Percentiles rank a stretch among this genome's conserved stretches.
Conservation (phyloP, 2,888 invertebrate genomes). For the Agapostemon virescens region DNA sequence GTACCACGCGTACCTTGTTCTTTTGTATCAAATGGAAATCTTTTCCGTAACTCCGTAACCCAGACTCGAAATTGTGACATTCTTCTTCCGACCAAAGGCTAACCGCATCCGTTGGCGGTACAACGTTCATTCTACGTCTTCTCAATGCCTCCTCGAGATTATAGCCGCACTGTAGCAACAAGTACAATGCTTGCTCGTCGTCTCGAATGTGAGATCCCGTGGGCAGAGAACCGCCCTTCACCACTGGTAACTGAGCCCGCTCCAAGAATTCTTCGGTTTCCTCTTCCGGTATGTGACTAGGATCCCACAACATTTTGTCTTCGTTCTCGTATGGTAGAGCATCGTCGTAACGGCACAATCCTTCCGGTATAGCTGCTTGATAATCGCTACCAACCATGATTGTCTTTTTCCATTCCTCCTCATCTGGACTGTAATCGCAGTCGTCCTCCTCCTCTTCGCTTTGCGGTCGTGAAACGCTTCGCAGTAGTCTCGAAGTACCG, state of each 20-base stretch:
- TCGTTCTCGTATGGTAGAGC: conserved; percentile 97
- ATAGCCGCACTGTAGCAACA: conserved; percentile 96
- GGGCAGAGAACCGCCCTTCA: conserved; percentile 83
- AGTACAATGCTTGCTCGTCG: conserved; percentile 93
- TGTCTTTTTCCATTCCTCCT: conserved; percentile 95
- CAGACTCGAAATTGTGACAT: conserved; percentile 97
- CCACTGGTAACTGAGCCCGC: conserved; percentile 81
- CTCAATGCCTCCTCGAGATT: conserved; percentile 96
- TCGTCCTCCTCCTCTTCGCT: conserved; percentile 92
- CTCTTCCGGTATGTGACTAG: conserved; percentile 86
- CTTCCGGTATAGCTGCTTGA: conserved; percentile 96
- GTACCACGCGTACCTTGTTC: conserved; percentile 86
- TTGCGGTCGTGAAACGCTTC: conserved; percentile 86
- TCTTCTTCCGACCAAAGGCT: conserved; percentile 98
- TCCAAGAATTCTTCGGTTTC: conserved; percentile 91
- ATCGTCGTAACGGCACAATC: conserved; percentile 94
- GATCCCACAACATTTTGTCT: conserved; percentile 96
- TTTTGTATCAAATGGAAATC: conserved; percentile 97
- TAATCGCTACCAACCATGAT: conserved; percentile 97
- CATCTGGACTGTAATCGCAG: conserved; percentile 91
- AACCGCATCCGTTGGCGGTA: conserved; percentile 87
- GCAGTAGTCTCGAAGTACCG: conserved; percentile 76
- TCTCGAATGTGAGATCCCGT: conserved; percentile 90
- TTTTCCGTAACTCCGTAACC: conserved; percentile 95
- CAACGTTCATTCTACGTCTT: conserved; percentile 88